Evolutionary conservation across 2,113 vertebrate genomes (phyloP).

Genomic region (Phodopus roborovskii): DNA sequence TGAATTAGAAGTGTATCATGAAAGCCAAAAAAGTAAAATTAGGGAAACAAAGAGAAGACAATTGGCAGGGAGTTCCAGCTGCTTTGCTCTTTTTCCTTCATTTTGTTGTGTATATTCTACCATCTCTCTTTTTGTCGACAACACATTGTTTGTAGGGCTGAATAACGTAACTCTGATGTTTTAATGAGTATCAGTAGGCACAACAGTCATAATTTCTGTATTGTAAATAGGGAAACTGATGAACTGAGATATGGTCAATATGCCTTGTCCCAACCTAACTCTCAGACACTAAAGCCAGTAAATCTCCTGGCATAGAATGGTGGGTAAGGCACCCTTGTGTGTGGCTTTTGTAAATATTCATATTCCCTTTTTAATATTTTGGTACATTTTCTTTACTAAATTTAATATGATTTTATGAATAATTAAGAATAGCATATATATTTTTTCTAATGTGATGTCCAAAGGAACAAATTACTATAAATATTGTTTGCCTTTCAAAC

Average conservation of each 20-base stretch:
- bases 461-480: neutral
- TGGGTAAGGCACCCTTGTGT: neutral
- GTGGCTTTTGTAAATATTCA: neutral
- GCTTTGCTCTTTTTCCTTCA: neutral
- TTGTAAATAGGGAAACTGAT: neutral
- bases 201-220: neutral
- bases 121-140: neutral
- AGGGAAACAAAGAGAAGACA: neutral
- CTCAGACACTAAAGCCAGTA: neutral
- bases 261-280: neutral
- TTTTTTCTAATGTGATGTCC: neutral
- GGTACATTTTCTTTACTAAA: neutral
- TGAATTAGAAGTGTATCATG: neutral
- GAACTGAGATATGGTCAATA: neutral
- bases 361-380: neutral
- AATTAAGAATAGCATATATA: too few relatives aligned
- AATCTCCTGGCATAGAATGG: fast-evolving
- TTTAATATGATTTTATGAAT: neutral
- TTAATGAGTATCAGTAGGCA: neutral
- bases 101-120: neutral
- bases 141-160: too few relatives aligned
- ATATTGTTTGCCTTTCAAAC: neutral
- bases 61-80: neutral
- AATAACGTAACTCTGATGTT: neutral
- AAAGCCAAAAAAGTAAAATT: neutral